Base-by-base conservation (phyloP, 1,140 invertebrate genomes). In the Stegodyphus mimosarum region DNA sequence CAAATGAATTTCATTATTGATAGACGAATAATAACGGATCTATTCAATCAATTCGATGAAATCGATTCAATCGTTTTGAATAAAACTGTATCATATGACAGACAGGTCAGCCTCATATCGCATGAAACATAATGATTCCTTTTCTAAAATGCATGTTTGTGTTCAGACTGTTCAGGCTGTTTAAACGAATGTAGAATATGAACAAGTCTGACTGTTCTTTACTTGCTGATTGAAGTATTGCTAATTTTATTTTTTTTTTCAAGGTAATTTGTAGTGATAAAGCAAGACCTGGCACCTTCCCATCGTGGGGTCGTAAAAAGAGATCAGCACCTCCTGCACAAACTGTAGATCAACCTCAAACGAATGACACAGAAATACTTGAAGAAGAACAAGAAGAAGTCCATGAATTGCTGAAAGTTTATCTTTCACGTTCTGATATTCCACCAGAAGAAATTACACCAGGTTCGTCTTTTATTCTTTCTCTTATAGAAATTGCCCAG, bases 361-460 rank as follows among this genome's bases (percentile, higher is more conserved):
- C 64, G 11, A 74, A 79, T 51, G 86, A 75, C 5, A 86, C 81
- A 13, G 66, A 79, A n/a, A 17, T 50, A 6, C n/a, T 60, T 11
- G 77, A 78, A 51, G 87, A 87, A 70, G 88, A 88, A 66, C 87
- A 79, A 9, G 88, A 89, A 78, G 89, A 89, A 77, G 89, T 89
- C 13, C 88, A 89, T 18, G 89, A 89, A 79, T 55, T 89, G 49
- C 63, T 89, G 7, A 81, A 87, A 77, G 89, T 89, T 1, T 89
- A 89, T 63, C 60, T 89, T 10, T 89, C 89, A 13, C 73, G 88
- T 13, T 88, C 87, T 6, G 89, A 89, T 69, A 88, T 89, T 18
- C 88, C 89, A 10, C 67, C 84, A 49, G 87, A 86, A 77, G 78
- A 72, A 84, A 64, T 80, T 48, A 55, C 79, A 2, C 52, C 76